Evolutionary conservation across 2,797 vertebrate genomes (phyloP).

Genomic region (Podarcis siculus): DNA sequence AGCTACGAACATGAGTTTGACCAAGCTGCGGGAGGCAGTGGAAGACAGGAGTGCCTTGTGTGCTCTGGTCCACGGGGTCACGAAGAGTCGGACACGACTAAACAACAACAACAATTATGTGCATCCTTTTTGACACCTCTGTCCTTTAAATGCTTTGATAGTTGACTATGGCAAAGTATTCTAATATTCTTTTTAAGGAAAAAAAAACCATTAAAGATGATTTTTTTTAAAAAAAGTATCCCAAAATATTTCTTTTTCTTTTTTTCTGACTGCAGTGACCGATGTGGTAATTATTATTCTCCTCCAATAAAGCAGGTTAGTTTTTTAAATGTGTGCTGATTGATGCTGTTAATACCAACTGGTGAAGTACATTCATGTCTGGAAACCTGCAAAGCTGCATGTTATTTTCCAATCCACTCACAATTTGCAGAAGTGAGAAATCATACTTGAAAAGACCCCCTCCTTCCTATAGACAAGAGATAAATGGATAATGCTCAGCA

Average conservation of each 20-base stretch:
- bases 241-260: background rate
- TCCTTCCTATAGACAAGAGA: background rate
- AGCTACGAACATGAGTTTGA: too few relatives aligned
- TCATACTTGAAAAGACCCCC: background rate
- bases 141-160: background rate
- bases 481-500: background rate
- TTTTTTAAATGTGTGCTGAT: background rate
- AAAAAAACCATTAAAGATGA: background rate
- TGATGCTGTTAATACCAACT: background rate
- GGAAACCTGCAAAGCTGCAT: background rate
- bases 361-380: background rate
- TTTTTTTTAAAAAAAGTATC: background rate
- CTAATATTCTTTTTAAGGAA: background rate
- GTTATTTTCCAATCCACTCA: background rate
- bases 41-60: too few relatives aligned
- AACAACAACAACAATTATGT: background rate
- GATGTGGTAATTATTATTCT: slow-evolving; percentile 6
- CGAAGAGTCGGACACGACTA: too few relatives aligned
- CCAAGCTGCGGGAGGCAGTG: too few relatives aligned
- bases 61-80: too few relatives aligned
- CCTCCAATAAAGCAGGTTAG: background rate
- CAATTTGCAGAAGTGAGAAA: slow-evolving; percentile 15
- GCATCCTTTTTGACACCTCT: background rate
- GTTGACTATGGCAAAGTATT: background rate
- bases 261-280: accelerated